Conservation (phyloP, 2,797 vertebrate genomes). For the Sebastes jordani region DNA sequence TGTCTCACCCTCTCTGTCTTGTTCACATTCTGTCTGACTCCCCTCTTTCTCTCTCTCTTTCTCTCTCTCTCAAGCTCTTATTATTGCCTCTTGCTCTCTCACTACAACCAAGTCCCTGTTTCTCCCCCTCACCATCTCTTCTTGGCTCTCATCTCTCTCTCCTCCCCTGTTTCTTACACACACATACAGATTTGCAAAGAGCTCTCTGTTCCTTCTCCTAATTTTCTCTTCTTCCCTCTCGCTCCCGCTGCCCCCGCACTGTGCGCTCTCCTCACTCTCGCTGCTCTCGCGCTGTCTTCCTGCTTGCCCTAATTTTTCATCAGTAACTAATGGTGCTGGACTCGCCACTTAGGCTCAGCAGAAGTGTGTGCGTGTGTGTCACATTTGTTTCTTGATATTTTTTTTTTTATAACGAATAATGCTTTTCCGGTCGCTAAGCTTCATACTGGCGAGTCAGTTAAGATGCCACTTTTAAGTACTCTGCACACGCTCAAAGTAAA, state of each 20-base stretch:
- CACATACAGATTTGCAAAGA: constrained; percentile 43
- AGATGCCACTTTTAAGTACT: constrained; percentile 35
- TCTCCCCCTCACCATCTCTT: not conserved
- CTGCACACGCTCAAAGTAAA: not conserved
- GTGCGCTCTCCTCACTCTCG: constrained; percentile 8
- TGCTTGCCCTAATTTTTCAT: constrained; percentile 61
- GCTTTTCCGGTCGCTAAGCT: constrained; percentile 9
- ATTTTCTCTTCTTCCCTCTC: constrained; percentile 31
- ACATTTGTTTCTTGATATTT: constrained; percentile 34
- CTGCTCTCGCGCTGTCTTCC: constrained; percentile 14
- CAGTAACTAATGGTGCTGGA: constrained; percentile 62
- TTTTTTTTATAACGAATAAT: constrained; percentile 17
- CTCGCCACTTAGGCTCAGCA: constrained; percentile 60
- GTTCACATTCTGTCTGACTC: constrained; percentile 15
- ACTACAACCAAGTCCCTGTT: constrained; percentile 28
- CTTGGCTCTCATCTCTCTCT: not conserved
- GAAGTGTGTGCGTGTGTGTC: constrained; percentile 14
- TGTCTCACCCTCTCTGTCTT: not conserved
- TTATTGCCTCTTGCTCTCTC: not conserved
- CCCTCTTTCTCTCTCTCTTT: not conserved
- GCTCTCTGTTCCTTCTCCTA: constrained; percentile 49
- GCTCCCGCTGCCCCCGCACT: not conserved
- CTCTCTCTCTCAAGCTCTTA: not conserved
- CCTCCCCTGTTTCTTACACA: constrained; percentile 6
- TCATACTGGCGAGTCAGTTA: constrained; percentile 30